Evolutionary conservation across 2,888 invertebrate species (phyloP).

Genomic region (Hoplodrina blanda): DNA sequence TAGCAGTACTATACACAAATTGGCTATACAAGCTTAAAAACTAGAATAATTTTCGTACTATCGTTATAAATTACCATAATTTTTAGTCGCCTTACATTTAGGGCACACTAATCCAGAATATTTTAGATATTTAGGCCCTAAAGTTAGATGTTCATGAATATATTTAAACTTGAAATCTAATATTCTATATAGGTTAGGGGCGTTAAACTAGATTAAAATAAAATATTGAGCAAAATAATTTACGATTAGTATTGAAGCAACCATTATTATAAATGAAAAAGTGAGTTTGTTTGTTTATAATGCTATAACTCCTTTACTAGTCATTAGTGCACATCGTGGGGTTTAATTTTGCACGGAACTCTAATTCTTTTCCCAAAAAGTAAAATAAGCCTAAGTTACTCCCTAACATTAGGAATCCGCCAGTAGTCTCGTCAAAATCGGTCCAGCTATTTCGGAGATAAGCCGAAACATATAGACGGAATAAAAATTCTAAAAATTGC

Average conservation of each 20-base stretch:
- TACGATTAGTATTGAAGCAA: neutral
- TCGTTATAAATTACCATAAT: conserved; percentile 18
- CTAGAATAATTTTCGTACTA: conserved; percentile 7
- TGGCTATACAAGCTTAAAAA: neutral
- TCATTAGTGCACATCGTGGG: too few relatives aligned
- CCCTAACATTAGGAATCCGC: too few relatives aligned
- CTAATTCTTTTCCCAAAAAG: too few relatives aligned
- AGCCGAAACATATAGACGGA: too few relatives aligned
- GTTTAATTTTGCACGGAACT: too few relatives aligned
- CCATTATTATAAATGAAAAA: too few relatives aligned
- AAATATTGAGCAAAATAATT: neutral
- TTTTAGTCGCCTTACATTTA: neutral
- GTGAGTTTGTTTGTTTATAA: too few relatives aligned
- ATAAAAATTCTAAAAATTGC: too few relatives aligned
- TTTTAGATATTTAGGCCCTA: conserved; percentile 27
- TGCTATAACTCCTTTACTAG: too few relatives aligned
- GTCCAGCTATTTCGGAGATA: too few relatives aligned
- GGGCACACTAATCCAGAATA: conserved; percentile 29
- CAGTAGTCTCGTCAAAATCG: too few relatives aligned
- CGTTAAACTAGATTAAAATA: conserved; percentile 21
- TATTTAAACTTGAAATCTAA: conserved; percentile 20
- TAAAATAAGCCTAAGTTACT: too few relatives aligned
- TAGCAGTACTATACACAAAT: neutral
- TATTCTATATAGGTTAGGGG: conserved; percentile 10
- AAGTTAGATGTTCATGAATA: conserved; percentile 31